Base-by-base conservation (phyloP, 1,140 invertebrate species). In the Meloidogyne chitwoodi region DNA sequence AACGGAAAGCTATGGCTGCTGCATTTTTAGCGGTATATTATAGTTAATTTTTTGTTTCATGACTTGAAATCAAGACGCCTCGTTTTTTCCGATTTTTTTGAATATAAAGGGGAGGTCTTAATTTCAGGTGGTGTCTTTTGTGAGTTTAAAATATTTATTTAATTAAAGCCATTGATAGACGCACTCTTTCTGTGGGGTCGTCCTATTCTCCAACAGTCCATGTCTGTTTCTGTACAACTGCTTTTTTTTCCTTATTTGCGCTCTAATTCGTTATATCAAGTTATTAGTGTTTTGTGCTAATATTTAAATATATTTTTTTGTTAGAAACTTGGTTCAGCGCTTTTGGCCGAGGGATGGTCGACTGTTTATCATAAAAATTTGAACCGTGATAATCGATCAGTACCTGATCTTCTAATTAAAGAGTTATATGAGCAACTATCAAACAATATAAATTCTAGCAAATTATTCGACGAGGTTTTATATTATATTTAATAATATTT, bases 221-320 rank as follows among this genome's bases (percentile, higher is more conserved):
- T 83, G 16, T 38, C 74, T 66, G 16, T 80, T 5, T 75, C 74
- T 2, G 31, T 83, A 34, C 81, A 83, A 56, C 79, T 83, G 6
- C 62, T 82, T 31, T 84, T 83, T 61, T 31, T 77, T 27, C 82
- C 83, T 62, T 83, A 82, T 77, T 44, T 83, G 0, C 71, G 68
- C 22, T 83, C 83, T 12, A 77, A 71, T 22, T 83, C 78, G 6
- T 62, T 82, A 11, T 81, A 76, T 64, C 80, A 83, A 38, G 71
- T 72, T n/a, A 16, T 1, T 62, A 22, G 11, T 72, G n/a, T 48
- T 62, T 24, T 29, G 19, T 11, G 24, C n/a, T 24, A 10, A 12
- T 27, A 3, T 68, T 34, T 38, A 29, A 14, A 1, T 68, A 29
- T 68, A 22, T 62, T 72, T n/a, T n/a, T 61, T 63, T 73, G 14